These are phyloP conservation scores for Phodopus roborovskii DNA, from an alignment of 2,113 vertebrate genomes.

Conservation along the genomic window DNA sequence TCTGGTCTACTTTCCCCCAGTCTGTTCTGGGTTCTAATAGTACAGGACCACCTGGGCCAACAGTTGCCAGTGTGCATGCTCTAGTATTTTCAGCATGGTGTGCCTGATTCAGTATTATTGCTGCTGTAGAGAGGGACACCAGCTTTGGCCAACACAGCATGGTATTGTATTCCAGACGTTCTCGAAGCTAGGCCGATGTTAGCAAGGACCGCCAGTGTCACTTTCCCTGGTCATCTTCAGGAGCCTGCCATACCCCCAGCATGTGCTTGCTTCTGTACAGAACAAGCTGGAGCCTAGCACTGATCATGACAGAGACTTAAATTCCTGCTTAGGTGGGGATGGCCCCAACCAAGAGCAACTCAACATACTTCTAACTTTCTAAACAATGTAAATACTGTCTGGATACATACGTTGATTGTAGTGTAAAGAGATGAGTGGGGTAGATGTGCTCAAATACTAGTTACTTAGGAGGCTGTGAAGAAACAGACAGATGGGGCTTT, in stretches of 20 bases:
- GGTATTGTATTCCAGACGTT: not conserved
- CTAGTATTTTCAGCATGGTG: not conserved
- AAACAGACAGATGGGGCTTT: not conserved
- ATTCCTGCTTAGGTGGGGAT: not conserved
- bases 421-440: not conserved
- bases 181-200: not conserved
- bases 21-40: not conserved
- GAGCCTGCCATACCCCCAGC: not conserved
- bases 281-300: not conserved
- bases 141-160: not conserved
- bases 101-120: not conserved
- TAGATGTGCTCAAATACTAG: not conserved
- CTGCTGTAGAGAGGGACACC: not conserved
- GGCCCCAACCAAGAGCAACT: not conserved
- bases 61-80: not conserved
- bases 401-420: not conserved
- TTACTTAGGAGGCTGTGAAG: not conserved
- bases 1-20: not conserved
- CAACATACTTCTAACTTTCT: not conserved
- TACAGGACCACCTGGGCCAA: not conserved
- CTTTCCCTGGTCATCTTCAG: not conserved
- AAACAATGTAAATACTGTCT: not conserved
- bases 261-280: not conserved
- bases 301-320: not conserved
- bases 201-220: not conserved